Conservation (phyloP, 1,140 invertebrate genomes). For the Aphidius ervi region DNA sequence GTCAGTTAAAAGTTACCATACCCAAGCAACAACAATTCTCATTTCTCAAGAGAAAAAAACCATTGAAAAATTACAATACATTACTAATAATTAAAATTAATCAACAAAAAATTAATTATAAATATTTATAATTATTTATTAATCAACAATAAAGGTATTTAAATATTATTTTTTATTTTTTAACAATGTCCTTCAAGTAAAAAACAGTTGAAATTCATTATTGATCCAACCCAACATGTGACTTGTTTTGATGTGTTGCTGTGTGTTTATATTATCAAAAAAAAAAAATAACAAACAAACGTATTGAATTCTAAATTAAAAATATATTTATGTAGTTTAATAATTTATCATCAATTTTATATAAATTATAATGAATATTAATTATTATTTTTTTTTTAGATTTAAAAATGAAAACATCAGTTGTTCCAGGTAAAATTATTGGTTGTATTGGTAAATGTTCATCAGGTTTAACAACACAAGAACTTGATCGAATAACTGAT, state of each 20-base stretch:
- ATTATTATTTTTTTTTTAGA: slow-evolving; percentile 8
- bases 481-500: slow-evolving; percentile 35
- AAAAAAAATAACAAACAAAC: too few relatives aligned
- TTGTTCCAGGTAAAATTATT: slow-evolving; percentile 16
- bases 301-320: neutral
- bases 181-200: too few relatives aligned
- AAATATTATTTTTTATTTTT: too few relatives aligned
- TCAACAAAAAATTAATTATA: too few relatives aligned
- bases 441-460: slow-evolving; percentile 39
- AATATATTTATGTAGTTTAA: neutral
- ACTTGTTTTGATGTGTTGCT: neutral
- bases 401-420: slow-evolving; percentile 25
- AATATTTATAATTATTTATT: too few relatives aligned
- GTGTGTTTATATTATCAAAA: neutral
- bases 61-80: too few relatives aligned
- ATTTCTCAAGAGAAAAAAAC: too few relatives aligned
- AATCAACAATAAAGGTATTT: neutral
- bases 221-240: slow-evolving; percentile 17
- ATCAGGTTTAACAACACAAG: slow-evolving; percentile 27
- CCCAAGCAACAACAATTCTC: too few relatives aligned
- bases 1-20: too few relatives aligned
- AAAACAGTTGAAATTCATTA: neutral
- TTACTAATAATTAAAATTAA: too few relatives aligned
- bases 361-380: too few relatives aligned
- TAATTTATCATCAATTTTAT: neutral